Evolutionary conservation across 2,888 invertebrate genomes (phyloP).

Genomic region (Monoplex corrugatus): DNA sequence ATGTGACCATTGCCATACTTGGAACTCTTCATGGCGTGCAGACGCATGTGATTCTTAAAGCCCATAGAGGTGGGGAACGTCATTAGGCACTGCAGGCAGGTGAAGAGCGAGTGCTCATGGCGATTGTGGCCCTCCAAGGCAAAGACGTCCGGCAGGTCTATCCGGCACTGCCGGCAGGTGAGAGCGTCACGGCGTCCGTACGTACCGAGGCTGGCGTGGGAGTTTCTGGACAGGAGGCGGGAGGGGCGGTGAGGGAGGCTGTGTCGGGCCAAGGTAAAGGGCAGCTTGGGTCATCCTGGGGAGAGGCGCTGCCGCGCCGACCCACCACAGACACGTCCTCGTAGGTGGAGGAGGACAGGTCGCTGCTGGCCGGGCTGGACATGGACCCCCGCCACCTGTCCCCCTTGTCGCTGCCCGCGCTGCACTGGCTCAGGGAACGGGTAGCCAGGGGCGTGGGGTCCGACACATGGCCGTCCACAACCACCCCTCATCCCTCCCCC

Average conservation of each 20-base stretch:
- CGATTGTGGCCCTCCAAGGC: constrained; percentile 69
- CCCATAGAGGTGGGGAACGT: constrained; percentile 73
- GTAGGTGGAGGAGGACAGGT: background rate
- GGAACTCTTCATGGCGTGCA: constrained; percentile 73
- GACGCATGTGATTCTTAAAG: constrained; percentile 71
- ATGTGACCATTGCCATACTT: constrained; percentile 67
- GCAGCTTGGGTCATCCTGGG: background rate
- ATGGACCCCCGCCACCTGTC: background rate
- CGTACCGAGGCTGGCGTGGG: background rate
- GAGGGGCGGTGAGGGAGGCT: background rate
- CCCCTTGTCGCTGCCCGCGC: constrained; percentile 4
- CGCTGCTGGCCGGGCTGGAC: constrained; percentile 28
- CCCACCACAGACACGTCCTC: background rate
- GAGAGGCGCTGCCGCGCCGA: constrained; percentile 29
- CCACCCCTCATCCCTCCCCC: background rate
- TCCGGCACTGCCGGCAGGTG: constrained; percentile 66
- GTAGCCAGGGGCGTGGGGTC: constrained; percentile 18
- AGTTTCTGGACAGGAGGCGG: constrained; percentile 41
- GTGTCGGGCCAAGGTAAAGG: background rate
- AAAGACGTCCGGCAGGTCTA: constrained; percentile 59
- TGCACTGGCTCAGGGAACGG: constrained; percentile 16
- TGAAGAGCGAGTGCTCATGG: constrained; percentile 64
- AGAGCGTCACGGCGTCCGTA: constrained; percentile 55
- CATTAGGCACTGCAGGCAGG: constrained; percentile 69
- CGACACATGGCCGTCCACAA: constrained; percentile 15